A percentile compares a stretch with the other conserved stretches of the same genome.
phyloP scores from a whole-genome alignment of 2,113 vertebrate genomes.

The Meleagris gallopavo region DNA sequence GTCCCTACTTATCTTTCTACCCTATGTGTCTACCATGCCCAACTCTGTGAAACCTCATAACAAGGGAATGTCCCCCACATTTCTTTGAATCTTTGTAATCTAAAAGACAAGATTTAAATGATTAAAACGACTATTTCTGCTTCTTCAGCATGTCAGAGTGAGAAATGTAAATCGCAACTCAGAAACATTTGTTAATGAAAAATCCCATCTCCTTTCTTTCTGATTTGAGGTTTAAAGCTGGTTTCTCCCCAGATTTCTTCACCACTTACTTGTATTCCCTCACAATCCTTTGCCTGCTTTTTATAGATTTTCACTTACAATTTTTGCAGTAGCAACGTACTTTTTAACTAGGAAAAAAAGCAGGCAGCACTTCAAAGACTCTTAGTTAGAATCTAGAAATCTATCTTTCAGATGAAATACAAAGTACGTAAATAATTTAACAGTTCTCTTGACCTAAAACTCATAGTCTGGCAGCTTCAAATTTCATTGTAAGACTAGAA shows the following conservation, averaged over 20 bases:
- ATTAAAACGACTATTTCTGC: not conserved
- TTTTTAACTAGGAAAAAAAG: not conserved
- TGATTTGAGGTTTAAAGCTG: not conserved
- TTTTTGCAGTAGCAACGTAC: not conserved
- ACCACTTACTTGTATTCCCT: not conserved
- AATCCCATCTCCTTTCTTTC: not conserved
- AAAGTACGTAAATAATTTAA: not conserved
- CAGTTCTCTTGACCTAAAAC: not conserved
- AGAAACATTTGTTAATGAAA: not conserved
- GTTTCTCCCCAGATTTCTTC: not conserved
- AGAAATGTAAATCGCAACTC: not conserved
- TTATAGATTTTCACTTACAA: not conserved
- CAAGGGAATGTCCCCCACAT: accelerated
- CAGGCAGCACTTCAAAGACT: not conserved
- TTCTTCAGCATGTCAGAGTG: not conserved
- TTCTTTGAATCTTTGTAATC: not conserved
- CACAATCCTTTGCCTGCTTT: not conserved
- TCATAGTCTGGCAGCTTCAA: not conserved
- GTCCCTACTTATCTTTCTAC: not conserved
- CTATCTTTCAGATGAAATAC: not conserved
- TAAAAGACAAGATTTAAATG: not conserved
- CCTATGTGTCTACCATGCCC: accelerated
- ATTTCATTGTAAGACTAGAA: not conserved
- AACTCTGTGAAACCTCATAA: not conserved
- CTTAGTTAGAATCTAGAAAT: not conserved